Percentiles rank a stretch among this genome's conserved stretches.
Evolutionary conservation across 2,888 invertebrate genomes (phyloP).

Genomic region (Lamellibrachia columna): DNA sequence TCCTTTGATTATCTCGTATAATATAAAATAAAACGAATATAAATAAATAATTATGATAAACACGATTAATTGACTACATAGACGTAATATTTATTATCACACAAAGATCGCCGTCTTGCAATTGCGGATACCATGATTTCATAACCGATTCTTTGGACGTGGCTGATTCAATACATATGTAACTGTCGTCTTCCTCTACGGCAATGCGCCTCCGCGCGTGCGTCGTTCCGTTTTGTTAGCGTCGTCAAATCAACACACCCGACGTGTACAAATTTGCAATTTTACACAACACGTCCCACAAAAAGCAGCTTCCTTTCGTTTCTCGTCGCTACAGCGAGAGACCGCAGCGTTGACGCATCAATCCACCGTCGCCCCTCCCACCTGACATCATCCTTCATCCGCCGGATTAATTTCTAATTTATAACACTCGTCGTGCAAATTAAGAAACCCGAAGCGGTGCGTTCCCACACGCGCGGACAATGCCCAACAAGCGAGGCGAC

Average conservation of each 20-base stretch:
- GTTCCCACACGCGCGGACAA: slow-evolving; percentile 7
- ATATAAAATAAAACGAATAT: too few species aligned
- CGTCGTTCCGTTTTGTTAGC: neutral
- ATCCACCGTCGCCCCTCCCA: neutral
- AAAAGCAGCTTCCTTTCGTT: neutral
- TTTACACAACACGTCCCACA: neutral
- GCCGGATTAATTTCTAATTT: slow-evolving; percentile 10
- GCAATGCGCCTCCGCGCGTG: neutral
- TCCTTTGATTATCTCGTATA: neutral
- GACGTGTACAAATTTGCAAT: neutral
- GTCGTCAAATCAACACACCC: neutral
- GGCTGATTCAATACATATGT: neutral
- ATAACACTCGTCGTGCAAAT: slow-evolving; percentile 12
- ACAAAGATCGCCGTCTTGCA: neutral
- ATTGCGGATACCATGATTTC: neutral
- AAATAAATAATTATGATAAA: too few species aligned
- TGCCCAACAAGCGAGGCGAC: neutral
- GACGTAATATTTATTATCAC: neutral
- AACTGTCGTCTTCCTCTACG: neutral
- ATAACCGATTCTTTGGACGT: neutral
- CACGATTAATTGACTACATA: neutral
- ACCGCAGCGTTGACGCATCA: neutral
- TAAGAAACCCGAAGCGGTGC: slow-evolving; percentile 16
- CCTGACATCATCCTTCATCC: neutral
- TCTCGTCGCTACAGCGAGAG: neutral